Base-by-base conservation (phyloP, 1,140 invertebrate genomes). In the Calliopsis andreniformis region DNA sequence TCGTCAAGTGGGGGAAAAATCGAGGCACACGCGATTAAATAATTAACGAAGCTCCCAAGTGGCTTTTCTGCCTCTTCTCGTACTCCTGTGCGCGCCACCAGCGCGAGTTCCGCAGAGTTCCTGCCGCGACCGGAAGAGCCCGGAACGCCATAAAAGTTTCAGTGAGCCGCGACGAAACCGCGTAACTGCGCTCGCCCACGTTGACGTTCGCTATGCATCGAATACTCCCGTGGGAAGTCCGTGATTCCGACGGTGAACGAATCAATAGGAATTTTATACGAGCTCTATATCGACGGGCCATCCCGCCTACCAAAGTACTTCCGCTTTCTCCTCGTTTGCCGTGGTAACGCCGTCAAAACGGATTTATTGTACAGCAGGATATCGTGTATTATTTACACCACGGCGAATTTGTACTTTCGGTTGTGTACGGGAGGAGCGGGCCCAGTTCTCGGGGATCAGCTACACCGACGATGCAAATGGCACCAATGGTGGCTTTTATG, bases 1-100 rank as follows among this genome's bases (percentile, higher is more conserved):
- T 0, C 28, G 23, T 20, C 25, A 20, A 16, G 30, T 10, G n/a
- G 23, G 28, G 49, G 8, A 61, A 43, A 70, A 47, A 56, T 64
- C 47, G 58, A 28, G 28, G 62, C 76, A 49, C 58, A 63, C 32
- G 28, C 45, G 67, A 49, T 67, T 75, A 79, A 79, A 76, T 64
- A 79, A 82, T 71, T 58, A 71, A 76, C 32, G 32, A 59, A 10
- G 18, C 47, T 58, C 14, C 58, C 51, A 32, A 28, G 70, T 0
- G 76, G 23, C 30, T 43, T n/a, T 14, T 7, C 14, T 2, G 10
- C 2, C 39, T 30, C 42, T 39, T 35, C 8, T n/a, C 25, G 10
- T 0, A 5, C 23, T 20, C 6, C 7, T 25, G 16, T 55, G 53
- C 35, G n/a, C 10, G n/a, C 43, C 18, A 25, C 23, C 23, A 39